A percentile compares a stretch with the other conserved stretches of the same genome.
phyloP scores from a whole-genome alignment of 2,113 vertebrate genomes.

The Echinops telfairi region DNA sequence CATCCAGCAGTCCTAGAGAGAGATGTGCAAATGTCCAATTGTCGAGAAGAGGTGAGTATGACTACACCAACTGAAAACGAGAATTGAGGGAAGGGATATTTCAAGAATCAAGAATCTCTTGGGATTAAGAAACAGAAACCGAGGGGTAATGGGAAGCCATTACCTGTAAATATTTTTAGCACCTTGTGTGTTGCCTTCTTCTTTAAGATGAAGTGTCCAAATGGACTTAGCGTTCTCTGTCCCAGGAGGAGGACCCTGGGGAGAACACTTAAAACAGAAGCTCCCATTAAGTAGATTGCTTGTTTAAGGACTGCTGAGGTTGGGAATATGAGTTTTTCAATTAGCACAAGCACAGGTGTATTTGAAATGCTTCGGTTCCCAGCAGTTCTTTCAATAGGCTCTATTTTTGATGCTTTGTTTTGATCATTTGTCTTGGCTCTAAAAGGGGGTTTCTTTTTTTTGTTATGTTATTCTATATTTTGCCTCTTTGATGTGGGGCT shows the following conservation, averaged over 20 bases:
- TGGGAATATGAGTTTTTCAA: constrained; percentile 61
- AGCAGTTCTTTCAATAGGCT: constrained; percentile 6
- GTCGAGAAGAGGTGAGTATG: background rate
- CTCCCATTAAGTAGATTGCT: background rate
- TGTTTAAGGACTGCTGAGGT: constrained; percentile 43
- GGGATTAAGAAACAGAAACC: background rate
- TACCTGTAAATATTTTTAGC: constrained; percentile 25
- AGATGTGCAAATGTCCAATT: background rate
- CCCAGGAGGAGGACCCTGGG: constrained; percentile 14
- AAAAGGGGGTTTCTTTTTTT: background rate
- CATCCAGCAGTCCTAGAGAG: background rate
- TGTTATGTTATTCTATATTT: constrained; percentile 57
- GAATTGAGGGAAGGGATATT: background rate
- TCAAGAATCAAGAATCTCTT: background rate
- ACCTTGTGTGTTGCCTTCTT: background rate
- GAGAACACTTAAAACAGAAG: constrained; percentile 43
- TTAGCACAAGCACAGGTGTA: constrained; percentile 46
- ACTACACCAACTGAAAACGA: background rate
- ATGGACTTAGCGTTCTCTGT: background rate
- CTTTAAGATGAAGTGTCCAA: constrained; percentile 45
- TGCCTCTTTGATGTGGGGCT: constrained; percentile 32
- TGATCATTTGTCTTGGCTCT: constrained; percentile 31
- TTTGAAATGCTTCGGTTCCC: constrained; percentile 26
- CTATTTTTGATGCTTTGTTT: constrained; percentile 61
- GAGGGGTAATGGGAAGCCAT: background rate